These are phyloP conservation scores for Platanista minor DNA, from an alignment of 2,113 vertebrate species.

Conservation along the genomic window DNA sequence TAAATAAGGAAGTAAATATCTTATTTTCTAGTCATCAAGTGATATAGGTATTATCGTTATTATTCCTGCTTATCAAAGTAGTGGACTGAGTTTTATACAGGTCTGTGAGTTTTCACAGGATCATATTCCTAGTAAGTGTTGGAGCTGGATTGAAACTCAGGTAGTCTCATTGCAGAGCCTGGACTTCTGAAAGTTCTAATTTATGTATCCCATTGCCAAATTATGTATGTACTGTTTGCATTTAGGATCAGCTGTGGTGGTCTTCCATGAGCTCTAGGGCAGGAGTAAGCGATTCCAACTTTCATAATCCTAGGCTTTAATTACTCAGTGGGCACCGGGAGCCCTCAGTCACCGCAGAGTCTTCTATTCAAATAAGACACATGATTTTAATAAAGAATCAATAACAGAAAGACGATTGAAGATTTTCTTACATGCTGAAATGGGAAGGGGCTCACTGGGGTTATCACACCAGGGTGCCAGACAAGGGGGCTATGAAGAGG, in stretches of 20 bases:
- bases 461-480: not conserved
- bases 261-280: not conserved
- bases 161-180: not conserved
- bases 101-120: not conserved
- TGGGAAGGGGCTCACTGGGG: conserved; percentile 31
- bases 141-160: not conserved
- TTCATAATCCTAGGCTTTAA: conserved; percentile 66
- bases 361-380: conserved; percentile 62
- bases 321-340: conserved; percentile 43
- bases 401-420: conserved; percentile 10
- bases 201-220: not conserved
- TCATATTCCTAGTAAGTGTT: not conserved
- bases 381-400: conserved; percentile 76
- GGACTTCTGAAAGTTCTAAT: not conserved
- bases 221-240: not conserved
- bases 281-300: conserved; percentile 37
- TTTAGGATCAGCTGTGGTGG: not conserved
- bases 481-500: not conserved
- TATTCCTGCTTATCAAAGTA: not conserved
- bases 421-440: conserved; percentile 58
- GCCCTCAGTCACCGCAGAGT: conserved; percentile 20
- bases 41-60: not conserved
- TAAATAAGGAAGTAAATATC: not conserved
- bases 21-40: not conserved
- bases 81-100: not conserved